Conservation (phyloP, 1,140 invertebrate species). For the Spodoptera frugiperda region DNA sequence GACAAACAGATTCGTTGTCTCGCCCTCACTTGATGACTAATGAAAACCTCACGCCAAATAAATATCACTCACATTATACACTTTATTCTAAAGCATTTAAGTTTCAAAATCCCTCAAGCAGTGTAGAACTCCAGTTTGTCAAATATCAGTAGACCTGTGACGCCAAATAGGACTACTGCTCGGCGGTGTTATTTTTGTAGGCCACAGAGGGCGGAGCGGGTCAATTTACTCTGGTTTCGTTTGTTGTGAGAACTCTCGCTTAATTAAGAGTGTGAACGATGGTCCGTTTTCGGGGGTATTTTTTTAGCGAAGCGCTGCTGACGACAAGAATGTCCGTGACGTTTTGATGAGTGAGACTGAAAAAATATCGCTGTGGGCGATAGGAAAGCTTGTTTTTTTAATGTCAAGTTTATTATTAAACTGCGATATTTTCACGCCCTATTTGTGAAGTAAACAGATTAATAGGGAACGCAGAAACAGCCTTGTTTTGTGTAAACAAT, state of each 20-base stretch:
- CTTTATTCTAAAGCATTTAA: slow-evolving; percentile 47
- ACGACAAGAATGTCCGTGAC: slow-evolving; percentile 57
- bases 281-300: slow-evolving; percentile 63
- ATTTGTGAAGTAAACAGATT: slow-evolving; percentile 21
- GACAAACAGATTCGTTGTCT: slow-evolving; percentile 74
- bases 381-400: slow-evolving; percentile 41
- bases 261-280: slow-evolving; percentile 83
- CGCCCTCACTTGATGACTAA: slow-evolving; percentile 70
- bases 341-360: slow-evolving; percentile 61
- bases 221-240: slow-evolving; percentile 68
- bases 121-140: slow-evolving; percentile 30
- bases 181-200: neutral
- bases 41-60: slow-evolving; percentile 59
- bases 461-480: slow-evolving; percentile 2
- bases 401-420: slow-evolving; percentile 30
- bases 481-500: neutral
- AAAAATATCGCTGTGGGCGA: slow-evolving; percentile 50
- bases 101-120: slow-evolving; percentile 42
- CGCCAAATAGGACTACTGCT: slow-evolving; percentile 36
- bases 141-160: slow-evolving; percentile 54
- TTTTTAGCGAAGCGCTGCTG: slow-evolving; percentile 54
- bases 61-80: slow-evolving; percentile 4
- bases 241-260: slow-evolving; percentile 69
- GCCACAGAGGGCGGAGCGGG: slow-evolving; percentile 14
- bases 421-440: slow-evolving; percentile 22